Conservation (phyloP, 2,113 vertebrate genomes). For the Xenus cinereus region DNA sequence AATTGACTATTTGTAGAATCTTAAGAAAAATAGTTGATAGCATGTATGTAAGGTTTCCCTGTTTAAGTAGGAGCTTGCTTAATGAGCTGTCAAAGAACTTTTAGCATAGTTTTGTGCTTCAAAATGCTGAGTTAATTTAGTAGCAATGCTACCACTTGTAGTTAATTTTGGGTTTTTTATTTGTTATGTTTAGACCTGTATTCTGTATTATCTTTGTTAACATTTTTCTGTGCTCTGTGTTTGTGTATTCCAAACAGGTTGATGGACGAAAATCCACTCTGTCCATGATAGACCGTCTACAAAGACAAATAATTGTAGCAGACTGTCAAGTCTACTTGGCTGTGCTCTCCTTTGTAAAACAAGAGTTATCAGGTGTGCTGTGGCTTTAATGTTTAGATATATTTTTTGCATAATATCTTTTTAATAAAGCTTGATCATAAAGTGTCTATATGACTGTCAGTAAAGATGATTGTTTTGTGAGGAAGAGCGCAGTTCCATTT, state of each 20-base stretch:
- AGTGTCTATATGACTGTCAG: neutral
- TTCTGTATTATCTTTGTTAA: neutral
- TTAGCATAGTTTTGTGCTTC: neutral
- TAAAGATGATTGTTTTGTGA: neutral
- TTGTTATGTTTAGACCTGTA: neutral
- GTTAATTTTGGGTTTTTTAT: neutral
- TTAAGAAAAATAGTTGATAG: neutral
- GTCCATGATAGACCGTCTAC: slow-evolving; percentile 89
- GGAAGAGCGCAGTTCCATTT: neutral
- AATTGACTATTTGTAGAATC: neutral
- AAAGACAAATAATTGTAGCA: slow-evolving; percentile 96
- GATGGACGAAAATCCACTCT: slow-evolving; percentile 87
- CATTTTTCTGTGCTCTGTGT: neutral
- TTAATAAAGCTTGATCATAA: neutral
- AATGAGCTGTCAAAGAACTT: neutral
- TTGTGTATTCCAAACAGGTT: slow-evolving; percentile 75
- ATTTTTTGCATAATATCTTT: neutral
- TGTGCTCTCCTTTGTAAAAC: slow-evolving; percentile 95
- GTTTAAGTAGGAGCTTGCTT: neutral
- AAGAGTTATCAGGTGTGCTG: slow-evolving; percentile 90
- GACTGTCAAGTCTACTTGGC: slow-evolving; percentile 98
- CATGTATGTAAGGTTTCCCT: neutral
- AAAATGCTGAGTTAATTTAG: neutral
- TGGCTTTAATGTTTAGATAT: neutral
- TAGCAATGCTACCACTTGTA: neutral